Evolutionary conservation across 2,888 invertebrate species (phyloP), one percentile per base, ranked within the genome.

Genomic region (Stenurella melanura): DNA sequence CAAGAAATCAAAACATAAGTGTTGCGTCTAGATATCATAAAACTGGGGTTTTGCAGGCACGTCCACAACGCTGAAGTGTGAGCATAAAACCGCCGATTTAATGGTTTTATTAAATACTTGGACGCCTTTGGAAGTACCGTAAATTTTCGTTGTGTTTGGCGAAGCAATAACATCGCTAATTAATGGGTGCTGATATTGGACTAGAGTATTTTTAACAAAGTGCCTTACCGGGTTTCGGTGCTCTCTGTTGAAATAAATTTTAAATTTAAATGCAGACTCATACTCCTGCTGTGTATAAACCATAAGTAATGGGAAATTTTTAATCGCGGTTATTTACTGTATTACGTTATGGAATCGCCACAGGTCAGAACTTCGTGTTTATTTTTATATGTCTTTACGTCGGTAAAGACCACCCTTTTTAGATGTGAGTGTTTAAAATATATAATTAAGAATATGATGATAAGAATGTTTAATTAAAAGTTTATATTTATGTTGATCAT

Each of bases 81-180:
- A 86, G 84, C 85, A 85, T 86, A 86, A 86, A 86, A 77, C 85
- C 80, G 82, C 76, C 64, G 81, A 84, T 86, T 86, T 86, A 86
- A 85, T 86, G 85, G 85, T 86, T 86, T 86, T 86, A 86, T 86
- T 85, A 86, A 86, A 86, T 85, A 84, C 83, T 79, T 81, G 82
- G 83, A 86, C 85, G 85, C 85, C 82, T 80, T 80, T 77, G 83
- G 76, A 70, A 72, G 77, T 81, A 79, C 83, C 84, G 82, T 85
- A 85, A 85, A 83, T 77, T 73, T 34, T 70, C 63, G 68, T 75
- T 80, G 75, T 76, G 80, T 83, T 77, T 79, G 78, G 73, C 73
- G 64, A 57, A 77, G 82, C 79, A 79, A 83, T 83, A 83, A 83
- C 69, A 73, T 80, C 42, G 72, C 67, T 77, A 79, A 83, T 78